Base-by-base conservation (phyloP, 1,140 invertebrate species). In the Drosophila punjabiensis region DNA sequence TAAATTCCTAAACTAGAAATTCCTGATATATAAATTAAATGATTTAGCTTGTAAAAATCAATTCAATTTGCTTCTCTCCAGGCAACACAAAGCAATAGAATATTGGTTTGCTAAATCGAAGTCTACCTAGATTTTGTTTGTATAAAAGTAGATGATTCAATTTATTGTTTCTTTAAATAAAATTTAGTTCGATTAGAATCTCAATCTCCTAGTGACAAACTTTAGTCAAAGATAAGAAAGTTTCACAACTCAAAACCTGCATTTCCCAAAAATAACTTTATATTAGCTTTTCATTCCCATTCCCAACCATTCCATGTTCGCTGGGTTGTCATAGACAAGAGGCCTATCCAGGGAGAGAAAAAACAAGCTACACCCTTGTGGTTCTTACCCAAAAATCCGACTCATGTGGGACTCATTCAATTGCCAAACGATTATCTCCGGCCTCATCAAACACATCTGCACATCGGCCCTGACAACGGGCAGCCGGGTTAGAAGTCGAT, bases 371-470 rank as follows among this genome's bases (percentile, higher is more conserved):
- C 14, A 58, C 33, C 18, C 55, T 13, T n/a, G 28, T 32, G 5
- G 35, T 28, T 20, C 20, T 13, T 7, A 14, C 11, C 11, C 41
- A 43, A 30, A 69, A 71, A 50, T 28, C 64, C 74, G 64, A 48
- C 18, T 56, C 74, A 79, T 64, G 59, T 78, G 52, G 53, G 66
- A 48, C 68, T 70, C 76, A 79, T 79, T 79, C 75, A 79, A 79
- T 79, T 79, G 76, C 65, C 66, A 79, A 59, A 60, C 76, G 76
- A 78, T 79, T 79, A 78, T 78, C 76, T 79, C 76, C 76, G 53
- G 59, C 66, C 65, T 50, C 58, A 62, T 62, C 74, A 78, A 78
- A 78, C 56, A 68, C 64, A 69, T 77, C 58, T 20, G 45, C 33
- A 47, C 45, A 43, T 43, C 52, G 39, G 24, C 30, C 52, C 50